These are phyloP conservation scores for Cosmia trapezina DNA, from an alignment of 2,888 invertebrate genomes.

Conservation along the genomic window DNA sequence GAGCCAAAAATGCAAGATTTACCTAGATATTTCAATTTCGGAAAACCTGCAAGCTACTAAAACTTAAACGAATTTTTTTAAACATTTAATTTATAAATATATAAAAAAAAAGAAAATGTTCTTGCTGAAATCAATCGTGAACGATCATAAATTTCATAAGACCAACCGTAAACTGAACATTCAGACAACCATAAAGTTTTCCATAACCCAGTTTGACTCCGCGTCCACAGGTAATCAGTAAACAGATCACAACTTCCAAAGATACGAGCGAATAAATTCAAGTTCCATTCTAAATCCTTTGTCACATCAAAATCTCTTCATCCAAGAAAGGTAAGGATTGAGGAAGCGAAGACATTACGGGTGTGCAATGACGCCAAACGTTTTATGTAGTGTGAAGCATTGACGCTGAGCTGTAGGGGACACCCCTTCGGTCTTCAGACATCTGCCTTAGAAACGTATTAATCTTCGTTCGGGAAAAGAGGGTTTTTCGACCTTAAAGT, in stretches of 20 bases:
- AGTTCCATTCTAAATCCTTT: slow-evolving; percentile 63
- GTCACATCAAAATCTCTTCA: slow-evolving; percentile 66
- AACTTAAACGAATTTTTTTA: too few species aligned
- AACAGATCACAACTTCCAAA: slow-evolving; percentile 33
- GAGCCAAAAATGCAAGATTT: neutral
- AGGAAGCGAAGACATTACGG: slow-evolving; percentile 72
- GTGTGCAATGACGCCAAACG: slow-evolving; percentile 83
- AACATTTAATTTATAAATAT: too few species aligned
- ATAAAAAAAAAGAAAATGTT: too few species aligned
- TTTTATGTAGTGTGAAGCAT: slow-evolving; percentile 88
- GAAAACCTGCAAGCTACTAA: neutral
- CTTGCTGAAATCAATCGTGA: neutral
- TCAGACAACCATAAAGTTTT: neutral
- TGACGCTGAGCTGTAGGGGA: slow-evolving; percentile 73
- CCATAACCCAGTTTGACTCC: neutral
- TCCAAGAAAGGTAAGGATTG: slow-evolving; percentile 64
- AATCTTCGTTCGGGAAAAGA: slow-evolving; percentile 55
- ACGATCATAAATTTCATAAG: neutral
- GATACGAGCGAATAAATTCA: slow-evolving; percentile 56
- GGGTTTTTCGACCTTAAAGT: slow-evolving; percentile 63
- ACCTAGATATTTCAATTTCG: neutral
- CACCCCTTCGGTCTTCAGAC: slow-evolving; percentile 73
- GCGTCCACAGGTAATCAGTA: slow-evolving; percentile 38
- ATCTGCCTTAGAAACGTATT: slow-evolving; percentile 69
- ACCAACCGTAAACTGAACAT: neutral